Evolutionary conservation across 2,888 invertebrate genomes (phyloP).

Genomic region (Therioaphis trifolii): DNA sequence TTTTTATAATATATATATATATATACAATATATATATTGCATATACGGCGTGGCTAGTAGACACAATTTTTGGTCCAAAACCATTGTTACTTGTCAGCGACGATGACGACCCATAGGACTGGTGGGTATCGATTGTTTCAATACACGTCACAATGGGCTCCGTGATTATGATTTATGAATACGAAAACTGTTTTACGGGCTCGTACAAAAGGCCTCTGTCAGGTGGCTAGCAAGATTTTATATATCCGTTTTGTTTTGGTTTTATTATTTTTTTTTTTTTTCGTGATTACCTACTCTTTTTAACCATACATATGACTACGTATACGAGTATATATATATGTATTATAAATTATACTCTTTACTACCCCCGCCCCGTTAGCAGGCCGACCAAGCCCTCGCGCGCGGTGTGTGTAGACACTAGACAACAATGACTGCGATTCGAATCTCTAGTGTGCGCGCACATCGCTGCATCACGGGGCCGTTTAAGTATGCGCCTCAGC

Average conservation of each 20-base stretch:
- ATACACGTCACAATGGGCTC: slow-evolving; percentile 54
- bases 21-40: too few relatives aligned
- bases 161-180: slow-evolving; percentile 61
- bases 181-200: slow-evolving; percentile 39
- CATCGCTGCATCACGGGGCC: too few relatives aligned
- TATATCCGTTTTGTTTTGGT: slow-evolving; percentile 50
- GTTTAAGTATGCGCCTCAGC: slow-evolving; percentile 17
- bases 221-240: slow-evolving; percentile 59
- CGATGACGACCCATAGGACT: slow-evolving; percentile 16
- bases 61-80: slow-evolving; percentile 16
- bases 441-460: too few relatives aligned
- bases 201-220: slow-evolving; percentile 46
- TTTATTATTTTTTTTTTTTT: slow-evolving; percentile 1
- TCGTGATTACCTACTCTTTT: slow-evolving; percentile 27
- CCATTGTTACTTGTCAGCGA: slow-evolving; percentile 15
- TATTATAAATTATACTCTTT: neutral
- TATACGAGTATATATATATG: neutral
- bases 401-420: too few relatives aligned
- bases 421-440: slow-evolving; percentile 60
- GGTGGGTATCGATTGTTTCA: slow-evolving; percentile 57
- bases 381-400: slow-evolving; percentile 4
- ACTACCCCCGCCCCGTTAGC: neutral
- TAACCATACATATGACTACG: neutral
- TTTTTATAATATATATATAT: too few relatives aligned
- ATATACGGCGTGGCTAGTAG: too few relatives aligned